phyloP scores from a whole-genome alignment of 2,113 vertebrate species.

The Acinonyx jubatus region DNA sequence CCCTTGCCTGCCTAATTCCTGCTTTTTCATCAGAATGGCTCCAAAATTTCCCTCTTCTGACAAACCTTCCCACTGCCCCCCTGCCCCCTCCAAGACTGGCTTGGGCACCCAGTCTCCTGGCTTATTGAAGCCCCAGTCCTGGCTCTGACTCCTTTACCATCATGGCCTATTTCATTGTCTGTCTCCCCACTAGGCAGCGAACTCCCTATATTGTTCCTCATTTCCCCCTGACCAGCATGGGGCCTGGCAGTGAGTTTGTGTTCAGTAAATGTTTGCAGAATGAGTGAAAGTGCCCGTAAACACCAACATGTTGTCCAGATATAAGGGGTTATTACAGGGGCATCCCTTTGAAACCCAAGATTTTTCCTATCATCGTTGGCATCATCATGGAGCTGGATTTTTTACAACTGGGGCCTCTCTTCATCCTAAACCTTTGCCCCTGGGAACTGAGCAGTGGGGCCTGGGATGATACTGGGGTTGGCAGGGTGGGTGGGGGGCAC shows the following conservation, averaged over 20 bases:
- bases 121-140: background rate
- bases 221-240: background rate
- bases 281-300: slow-evolving; percentile 50
- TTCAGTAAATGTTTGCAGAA: slow-evolving; percentile 41
- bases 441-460: background rate
- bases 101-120: background rate
- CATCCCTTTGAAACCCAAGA: slow-evolving; percentile 24
- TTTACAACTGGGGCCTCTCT: background rate
- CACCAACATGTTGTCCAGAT: background rate
- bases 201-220: background rate
- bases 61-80: background rate
- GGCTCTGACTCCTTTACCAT: background rate
- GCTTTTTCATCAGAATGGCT: background rate
- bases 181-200: background rate
- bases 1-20: background rate
- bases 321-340: background rate
- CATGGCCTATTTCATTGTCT: background rate
- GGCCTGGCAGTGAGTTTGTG: background rate
- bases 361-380: background rate
- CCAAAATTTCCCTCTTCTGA: background rate
- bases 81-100: background rate
- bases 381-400: background rate
- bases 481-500: background rate
- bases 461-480: background rate
- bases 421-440: background rate